Percentiles rank a stretch among this genome's conserved stretches.
These are phyloP conservation scores for Lordiphosa mommai DNA, from an alignment of 1,140 invertebrate species.

Conservation along the genomic window DNA sequence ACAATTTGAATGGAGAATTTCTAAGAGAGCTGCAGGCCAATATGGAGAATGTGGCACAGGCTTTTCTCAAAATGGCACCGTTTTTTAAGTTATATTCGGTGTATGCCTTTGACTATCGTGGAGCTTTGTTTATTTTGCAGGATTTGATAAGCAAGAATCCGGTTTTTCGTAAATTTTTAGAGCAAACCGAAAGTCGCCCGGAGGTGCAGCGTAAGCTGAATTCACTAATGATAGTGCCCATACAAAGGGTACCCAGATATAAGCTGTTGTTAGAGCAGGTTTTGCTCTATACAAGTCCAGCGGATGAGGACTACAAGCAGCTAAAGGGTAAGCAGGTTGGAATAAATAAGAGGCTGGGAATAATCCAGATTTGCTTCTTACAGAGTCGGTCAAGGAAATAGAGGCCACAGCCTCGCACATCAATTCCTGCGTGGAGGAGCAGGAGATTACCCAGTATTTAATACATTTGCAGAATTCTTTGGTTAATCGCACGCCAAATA, in stretches of 20 bases:
- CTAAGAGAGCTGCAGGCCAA: slow-evolving; percentile 83
- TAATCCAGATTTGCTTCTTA: background rate
- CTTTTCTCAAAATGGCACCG: slow-evolving; percentile 86
- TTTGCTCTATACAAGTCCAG: slow-evolving; percentile 82
- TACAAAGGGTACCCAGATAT: slow-evolving; percentile 89
- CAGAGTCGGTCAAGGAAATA: slow-evolving; percentile 84
- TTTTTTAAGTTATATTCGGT: slow-evolving; percentile 90
- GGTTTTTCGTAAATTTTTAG: slow-evolving; percentile 83
- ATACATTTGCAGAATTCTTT: slow-evolving; percentile 85
- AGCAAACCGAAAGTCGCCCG: slow-evolving; percentile 84
- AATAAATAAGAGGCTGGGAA: background rate
- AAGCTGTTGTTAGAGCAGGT: slow-evolving; percentile 86
- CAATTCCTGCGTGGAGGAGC: slow-evolving; percentile 85
- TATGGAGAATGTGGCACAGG: slow-evolving; percentile 83
- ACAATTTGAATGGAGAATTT: slow-evolving; percentile 86
- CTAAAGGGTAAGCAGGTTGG: slow-evolving; percentile 78
- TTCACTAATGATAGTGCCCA: slow-evolving; percentile 87
- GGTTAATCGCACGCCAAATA: slow-evolving; percentile 82
- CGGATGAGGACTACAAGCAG: slow-evolving; percentile 82
- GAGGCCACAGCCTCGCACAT: slow-evolving; percentile 86
- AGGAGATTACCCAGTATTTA: slow-evolving; percentile 86
- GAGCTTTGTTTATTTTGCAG: slow-evolving; percentile 82
- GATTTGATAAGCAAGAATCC: slow-evolving; percentile 82
- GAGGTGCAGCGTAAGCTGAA: slow-evolving; percentile 86
- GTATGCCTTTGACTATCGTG: slow-evolving; percentile 88